phyloP scores from a whole-genome alignment of 2,797 vertebrate genomes.

The Sparidentex hasta region DNA sequence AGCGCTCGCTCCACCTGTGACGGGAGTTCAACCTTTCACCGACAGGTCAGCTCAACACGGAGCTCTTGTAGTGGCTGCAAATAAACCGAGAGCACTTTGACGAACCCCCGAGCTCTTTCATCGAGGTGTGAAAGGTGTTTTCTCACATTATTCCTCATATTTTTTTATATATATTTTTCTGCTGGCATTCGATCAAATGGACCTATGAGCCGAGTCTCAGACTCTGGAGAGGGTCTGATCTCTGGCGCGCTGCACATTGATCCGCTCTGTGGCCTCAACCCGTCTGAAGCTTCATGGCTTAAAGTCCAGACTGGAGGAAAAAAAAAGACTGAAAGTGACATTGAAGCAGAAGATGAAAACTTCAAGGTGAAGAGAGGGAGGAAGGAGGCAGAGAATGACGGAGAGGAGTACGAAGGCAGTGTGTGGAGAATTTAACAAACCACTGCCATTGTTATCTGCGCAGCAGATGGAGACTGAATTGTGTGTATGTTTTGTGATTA shows the following conservation, averaged over 20 bases:
- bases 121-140: slow-evolving; percentile 28
- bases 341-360: slow-evolving; percentile 24
- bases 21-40: slow-evolving; percentile 17
- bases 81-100: slow-evolving; percentile 15
- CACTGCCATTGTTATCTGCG: slow-evolving; percentile 57
- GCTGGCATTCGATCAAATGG: slow-evolving; percentile 49
- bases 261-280: slow-evolving; percentile 42
- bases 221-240: slow-evolving; percentile 34
- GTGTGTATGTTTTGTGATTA: slow-evolving; percentile 70
- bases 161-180: slow-evolving; percentile 33
- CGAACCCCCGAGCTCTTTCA: background rate
- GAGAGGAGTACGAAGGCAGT: slow-evolving; percentile 15
- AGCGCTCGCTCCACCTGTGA: background rate
- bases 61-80: slow-evolving; percentile 25
- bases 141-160: slow-evolving; percentile 10
- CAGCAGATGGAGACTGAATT: slow-evolving; percentile 65
- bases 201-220: slow-evolving; percentile 12
- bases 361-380: slow-evolving; percentile 32
- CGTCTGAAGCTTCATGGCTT: slow-evolving; percentile 38
- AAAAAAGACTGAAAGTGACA: slow-evolving; percentile 34
- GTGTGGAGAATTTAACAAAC: slow-evolving; percentile 33
- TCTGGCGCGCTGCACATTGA: slow-evolving; percentile 40
- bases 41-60: background rate
- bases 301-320: slow-evolving; percentile 3
- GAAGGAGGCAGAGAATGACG: slow-evolving; percentile 15